phyloP scores from a whole-genome alignment of 2,113 vertebrate species.

The Monopterus albus region DNA sequence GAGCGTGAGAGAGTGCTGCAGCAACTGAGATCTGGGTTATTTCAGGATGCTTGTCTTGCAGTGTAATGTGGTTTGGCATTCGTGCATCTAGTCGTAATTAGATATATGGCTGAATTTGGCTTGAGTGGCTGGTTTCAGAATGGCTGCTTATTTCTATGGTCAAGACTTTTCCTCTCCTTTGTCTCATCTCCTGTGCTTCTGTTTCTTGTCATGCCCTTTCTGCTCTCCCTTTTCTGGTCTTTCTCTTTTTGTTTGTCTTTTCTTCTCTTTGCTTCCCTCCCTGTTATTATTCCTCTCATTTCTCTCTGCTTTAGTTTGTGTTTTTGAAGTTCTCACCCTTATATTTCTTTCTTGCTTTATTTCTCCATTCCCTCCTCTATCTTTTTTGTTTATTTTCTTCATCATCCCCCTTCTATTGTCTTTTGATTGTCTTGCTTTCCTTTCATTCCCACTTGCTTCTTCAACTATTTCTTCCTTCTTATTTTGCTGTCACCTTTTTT shows the following conservation, averaged over 20 bases:
- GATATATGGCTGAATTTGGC: conserved; percentile 59
- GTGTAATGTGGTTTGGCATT: conserved; percentile 62
- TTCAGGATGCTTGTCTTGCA: conserved; percentile 58
- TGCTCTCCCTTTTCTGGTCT: background rate
- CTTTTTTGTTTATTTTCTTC: background rate
- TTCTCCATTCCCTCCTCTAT: background rate
- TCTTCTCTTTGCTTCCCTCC: background rate
- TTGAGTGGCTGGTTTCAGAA: conserved; percentile 59
- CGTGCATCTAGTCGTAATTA: conserved; percentile 51
- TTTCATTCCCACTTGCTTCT: background rate
- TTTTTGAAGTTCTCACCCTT: background rate
- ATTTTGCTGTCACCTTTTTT: background rate
- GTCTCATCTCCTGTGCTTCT: conserved; percentile 17
- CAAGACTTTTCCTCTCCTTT: conserved; percentile 24
- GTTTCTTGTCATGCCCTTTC: conserved; percentile 1
- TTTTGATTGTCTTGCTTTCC: background rate
- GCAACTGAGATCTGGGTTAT: conserved; percentile 55
- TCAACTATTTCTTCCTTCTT: conserved; percentile 4
- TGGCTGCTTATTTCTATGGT: conserved; percentile 53
- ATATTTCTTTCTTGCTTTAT: background rate
- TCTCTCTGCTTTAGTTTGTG: background rate
- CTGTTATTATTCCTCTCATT: background rate
- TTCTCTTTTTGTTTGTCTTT: conserved; percentile 6
- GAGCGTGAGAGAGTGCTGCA: conserved; percentile 28
- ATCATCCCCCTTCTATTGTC: background rate